phyloP scores from a whole-genome alignment of 2,113 vertebrate genomes.

The Apus apus region DNA sequence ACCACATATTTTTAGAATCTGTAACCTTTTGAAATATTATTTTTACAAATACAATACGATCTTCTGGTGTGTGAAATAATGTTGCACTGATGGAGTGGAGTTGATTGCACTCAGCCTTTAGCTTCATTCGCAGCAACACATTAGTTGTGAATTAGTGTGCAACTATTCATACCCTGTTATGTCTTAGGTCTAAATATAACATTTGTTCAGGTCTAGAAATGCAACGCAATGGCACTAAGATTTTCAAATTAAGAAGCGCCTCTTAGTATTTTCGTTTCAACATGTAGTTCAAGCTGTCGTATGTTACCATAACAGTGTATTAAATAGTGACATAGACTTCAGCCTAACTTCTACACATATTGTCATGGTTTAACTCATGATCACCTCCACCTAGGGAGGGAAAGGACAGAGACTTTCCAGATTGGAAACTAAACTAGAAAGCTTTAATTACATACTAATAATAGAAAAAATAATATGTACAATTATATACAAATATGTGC shows the following conservation, averaged over 20 bases:
- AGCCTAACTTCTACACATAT: neutral
- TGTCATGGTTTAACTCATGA: no score
- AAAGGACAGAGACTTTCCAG: no score
- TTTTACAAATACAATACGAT: constrained; percentile 71
- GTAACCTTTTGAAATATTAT: constrained; percentile 70
- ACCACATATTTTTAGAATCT: constrained; percentile 69
- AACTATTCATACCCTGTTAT: constrained; percentile 78
- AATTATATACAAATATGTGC: no score
- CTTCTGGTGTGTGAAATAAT: constrained; percentile 72
- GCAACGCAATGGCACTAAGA: constrained; percentile 71
- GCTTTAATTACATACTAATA: no score
- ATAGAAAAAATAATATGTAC: no score
- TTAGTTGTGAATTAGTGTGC: constrained; percentile 77
- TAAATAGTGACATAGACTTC: constrained; percentile 5
- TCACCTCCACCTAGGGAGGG: no score
- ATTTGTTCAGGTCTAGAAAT: constrained; percentile 76
- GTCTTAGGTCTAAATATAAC: constrained; percentile 76
- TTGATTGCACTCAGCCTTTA: constrained; percentile 75
- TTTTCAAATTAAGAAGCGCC: constrained; percentile 71
- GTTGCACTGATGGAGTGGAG: constrained; percentile 70
- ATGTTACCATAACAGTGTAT: constrained; percentile 67
- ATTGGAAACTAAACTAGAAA: no score
- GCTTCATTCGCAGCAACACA: constrained; percentile 71
- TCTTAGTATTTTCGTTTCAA: constrained; percentile 68
- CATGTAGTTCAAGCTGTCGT: constrained; percentile 63